phyloP scores from a whole-genome alignment of 2,888 invertebrate species.

The Microctonus aethiopoides region DNA sequence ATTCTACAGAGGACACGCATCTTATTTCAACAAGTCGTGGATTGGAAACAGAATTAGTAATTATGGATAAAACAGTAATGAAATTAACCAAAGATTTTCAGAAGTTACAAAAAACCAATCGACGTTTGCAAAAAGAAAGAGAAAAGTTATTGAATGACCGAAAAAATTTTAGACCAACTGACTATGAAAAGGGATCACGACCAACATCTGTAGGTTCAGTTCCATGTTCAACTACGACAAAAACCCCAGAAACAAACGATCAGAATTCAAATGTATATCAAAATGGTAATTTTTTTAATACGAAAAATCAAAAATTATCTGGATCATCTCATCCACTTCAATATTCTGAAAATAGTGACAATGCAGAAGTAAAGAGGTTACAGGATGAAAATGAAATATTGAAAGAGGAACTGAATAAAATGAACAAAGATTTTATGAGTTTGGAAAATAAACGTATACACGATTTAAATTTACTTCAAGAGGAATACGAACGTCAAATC shows the following conservation, averaged over 20 bases:
- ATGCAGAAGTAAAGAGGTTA: slow-evolving; percentile 69
- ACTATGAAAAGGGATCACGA: slow-evolving; percentile 43
- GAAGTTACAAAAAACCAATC: slow-evolving; percentile 80
- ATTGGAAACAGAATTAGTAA: slow-evolving; percentile 78
- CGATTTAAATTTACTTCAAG: slow-evolving; percentile 76
- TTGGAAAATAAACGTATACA: slow-evolving; percentile 82
- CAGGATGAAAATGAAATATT: slow-evolving; percentile 71
- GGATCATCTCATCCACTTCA: slow-evolving; percentile 59
- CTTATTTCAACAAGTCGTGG: slow-evolving; percentile 83
- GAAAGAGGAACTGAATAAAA: slow-evolving; percentile 76
- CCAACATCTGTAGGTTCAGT: slow-evolving; percentile 49
- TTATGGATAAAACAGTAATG: slow-evolving; percentile 78
- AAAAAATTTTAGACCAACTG: slow-evolving; percentile 50
- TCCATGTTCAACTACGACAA: slow-evolving; percentile 61
- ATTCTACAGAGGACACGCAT: slow-evolving; percentile 79
- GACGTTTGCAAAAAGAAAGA: slow-evolving; percentile 80
- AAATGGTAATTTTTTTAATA: slow-evolving; percentile 54
- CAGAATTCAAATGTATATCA: slow-evolving; percentile 62
- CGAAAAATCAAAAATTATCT: slow-evolving; percentile 48
- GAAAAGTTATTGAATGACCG: slow-evolving; percentile 69
- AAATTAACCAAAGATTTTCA: slow-evolving; percentile 82
- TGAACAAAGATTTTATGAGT: slow-evolving; percentile 81
- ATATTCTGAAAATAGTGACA: slow-evolving; percentile 65
- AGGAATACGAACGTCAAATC: slow-evolving; percentile 67
- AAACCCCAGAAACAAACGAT: slow-evolving; percentile 61